phyloP scores from a whole-genome alignment of 2,113 vertebrate genomes.

The Empidonax traillii region DNA sequence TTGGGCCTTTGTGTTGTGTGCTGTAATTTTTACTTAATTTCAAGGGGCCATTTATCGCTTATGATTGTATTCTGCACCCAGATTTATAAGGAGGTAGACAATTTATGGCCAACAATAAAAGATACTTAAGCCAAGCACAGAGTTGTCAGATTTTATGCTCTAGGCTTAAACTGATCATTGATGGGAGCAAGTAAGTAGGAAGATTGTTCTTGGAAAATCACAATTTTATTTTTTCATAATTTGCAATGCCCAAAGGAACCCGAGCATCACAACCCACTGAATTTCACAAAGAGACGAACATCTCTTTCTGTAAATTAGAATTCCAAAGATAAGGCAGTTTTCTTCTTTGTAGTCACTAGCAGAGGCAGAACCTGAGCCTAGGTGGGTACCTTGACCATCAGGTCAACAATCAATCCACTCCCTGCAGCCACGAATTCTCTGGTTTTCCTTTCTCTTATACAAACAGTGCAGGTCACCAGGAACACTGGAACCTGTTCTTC shows the following conservation, averaged over 20 bases:
- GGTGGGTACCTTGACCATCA: background rate
- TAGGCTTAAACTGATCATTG: background rate
- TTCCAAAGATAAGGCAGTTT: background rate
- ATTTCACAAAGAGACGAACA: background rate
- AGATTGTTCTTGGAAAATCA: background rate
- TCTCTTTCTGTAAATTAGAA: background rate
- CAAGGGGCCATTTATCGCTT: background rate
- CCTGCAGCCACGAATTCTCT: background rate
- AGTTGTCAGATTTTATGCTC: background rate
- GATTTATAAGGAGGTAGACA: background rate
- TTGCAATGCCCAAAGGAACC: background rate
- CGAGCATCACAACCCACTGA: background rate
- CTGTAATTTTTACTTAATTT: background rate
- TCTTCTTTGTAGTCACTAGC: background rate
- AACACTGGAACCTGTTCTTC: background rate
- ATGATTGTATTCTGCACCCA: background rate
- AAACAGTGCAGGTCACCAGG: background rate
- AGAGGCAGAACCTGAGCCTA: background rate
- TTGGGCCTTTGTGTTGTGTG: background rate
- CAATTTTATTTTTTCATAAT: background rate
- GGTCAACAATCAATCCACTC: accelerated
- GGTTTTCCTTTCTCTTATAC: background rate
- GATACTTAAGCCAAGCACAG: background rate
- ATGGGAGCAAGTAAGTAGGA: background rate
- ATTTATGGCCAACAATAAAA: conserved; percentile 17